phyloP scores from a whole-genome alignment of 2,797 vertebrate genomes.

The Balearica regulorum region DNA sequence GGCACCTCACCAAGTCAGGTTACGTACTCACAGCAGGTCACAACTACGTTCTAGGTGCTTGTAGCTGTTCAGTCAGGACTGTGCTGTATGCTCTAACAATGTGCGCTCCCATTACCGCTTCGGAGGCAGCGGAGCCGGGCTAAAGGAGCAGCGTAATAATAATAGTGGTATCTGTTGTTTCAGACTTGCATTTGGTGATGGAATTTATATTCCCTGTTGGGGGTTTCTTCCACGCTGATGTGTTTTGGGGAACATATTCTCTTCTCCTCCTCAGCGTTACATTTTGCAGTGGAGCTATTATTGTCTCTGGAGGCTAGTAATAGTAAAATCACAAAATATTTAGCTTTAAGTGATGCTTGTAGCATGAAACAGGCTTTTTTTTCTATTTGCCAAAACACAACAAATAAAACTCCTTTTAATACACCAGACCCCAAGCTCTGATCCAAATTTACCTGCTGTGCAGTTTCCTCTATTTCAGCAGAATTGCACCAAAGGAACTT shows the following conservation, averaged over 20 bases:
- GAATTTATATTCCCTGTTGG: not conserved
- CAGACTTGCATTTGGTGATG: not conserved
- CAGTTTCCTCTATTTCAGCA: not conserved
- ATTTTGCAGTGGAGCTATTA: not conserved
- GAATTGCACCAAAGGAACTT: not conserved
- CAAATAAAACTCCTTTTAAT: not conserved
- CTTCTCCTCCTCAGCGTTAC: not conserved
- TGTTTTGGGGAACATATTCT: not conserved
- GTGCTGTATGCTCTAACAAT: not conserved
- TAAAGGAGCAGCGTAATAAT: not conserved
- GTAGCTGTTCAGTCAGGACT: not conserved
- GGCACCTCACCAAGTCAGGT: not conserved
- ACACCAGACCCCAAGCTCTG: not conserved
- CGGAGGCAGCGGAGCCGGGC: not conserved
- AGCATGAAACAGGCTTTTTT: not conserved
- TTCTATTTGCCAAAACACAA: not conserved
- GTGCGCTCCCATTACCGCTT: not conserved
- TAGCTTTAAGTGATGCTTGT: slow-evolving; percentile 13
- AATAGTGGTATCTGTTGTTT: not conserved
- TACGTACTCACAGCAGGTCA: not conserved
- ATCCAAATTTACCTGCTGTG: not conserved
- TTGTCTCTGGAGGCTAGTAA: not conserved
- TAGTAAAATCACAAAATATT: slow-evolving; percentile 17
- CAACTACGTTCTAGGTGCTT: not conserved
- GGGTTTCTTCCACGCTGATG: not conserved